Conservation (phyloP, 2,888 invertebrate species). For the Ctenicera cuprea region DNA sequence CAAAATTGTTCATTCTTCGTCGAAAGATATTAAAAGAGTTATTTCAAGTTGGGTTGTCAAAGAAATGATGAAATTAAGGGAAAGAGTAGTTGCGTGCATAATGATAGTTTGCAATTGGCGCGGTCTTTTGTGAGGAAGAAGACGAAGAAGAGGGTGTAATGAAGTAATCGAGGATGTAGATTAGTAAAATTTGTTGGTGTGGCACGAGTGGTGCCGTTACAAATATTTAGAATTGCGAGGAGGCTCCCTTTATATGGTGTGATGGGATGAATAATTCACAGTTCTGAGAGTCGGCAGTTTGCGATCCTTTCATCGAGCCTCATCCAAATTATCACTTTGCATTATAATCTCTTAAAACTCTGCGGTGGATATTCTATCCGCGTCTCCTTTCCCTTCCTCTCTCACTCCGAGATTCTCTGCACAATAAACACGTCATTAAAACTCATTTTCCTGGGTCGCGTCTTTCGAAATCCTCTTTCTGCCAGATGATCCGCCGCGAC, state of each 20-base stretch:
- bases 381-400: conserved; percentile 58
- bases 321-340: conserved; percentile 68
- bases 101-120: neutral
- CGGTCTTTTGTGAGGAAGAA: conserved; percentile 2
- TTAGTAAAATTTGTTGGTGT: conserved; percentile 33
- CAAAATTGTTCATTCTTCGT: too few relatives aligned
- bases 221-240: conserved; percentile 47
- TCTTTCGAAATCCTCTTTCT: conserved; percentile 55
- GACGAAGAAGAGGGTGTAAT: conserved; percentile 33
- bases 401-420: conserved; percentile 57
- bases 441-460: conserved; percentile 63
- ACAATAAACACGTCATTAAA: conserved; percentile 68
- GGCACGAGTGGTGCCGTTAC: conserved; percentile 25
- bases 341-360: conserved; percentile 67
- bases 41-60: too few relatives aligned
- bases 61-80: neutral
- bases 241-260: conserved; percentile 46
- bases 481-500: conserved; percentile 26
- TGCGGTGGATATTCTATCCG: conserved; percentile 62
- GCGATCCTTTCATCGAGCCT: conserved; percentile 64
- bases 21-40: too few relatives aligned
- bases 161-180: conserved; percentile 42
- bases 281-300: conserved; percentile 58
- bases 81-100: too few relatives aligned
- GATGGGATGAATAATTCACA: conserved; percentile 66